Base-by-base conservation (phyloP, 2,888 invertebrate genomes). In the Muscina levida region DNA sequence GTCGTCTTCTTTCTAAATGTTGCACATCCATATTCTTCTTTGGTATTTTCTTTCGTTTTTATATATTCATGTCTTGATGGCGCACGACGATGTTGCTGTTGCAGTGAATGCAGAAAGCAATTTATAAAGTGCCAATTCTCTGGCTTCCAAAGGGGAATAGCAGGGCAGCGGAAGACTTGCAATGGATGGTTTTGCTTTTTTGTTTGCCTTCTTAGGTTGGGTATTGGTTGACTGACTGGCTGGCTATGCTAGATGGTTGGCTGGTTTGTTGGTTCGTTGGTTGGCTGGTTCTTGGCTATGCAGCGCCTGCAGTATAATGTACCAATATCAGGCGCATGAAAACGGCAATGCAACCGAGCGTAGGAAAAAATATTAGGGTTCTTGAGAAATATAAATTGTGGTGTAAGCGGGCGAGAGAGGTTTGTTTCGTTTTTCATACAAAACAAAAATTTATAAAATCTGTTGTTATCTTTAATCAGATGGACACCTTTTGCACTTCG, bases 201-300 rank as follows among this genome's bases (percentile, higher is more conserved):
- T n/a, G n/a, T n/a, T 31, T 31, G 51, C 11, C 51, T 22, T 17
- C 4, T 11, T 48, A 1, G 48, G 74, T 62, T 72, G 72, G 59
- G 3, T 31, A 8, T 8, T 31, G 31, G 31, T 78, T 71, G 73
- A 56, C 53, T 75, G 71, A 56, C 24, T 66, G n/a, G n/a, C n/a
- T n/a, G n/a, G n/a, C 31, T 31, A 31, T 3, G 72, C 56, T 65
- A 65, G 70, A 72, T 79, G 84, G 82, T 78, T 82, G 82, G 83
- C 78, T 83, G 59, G 79, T 82, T 84, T n/a, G n/a, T n/a, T n/a
- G n/a, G n/a, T n/a, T n/a, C n/a, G n/a, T n/a, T n/a, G n/a, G 77
- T 56, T 77, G 82, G 83, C 78, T 83, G 59, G 79, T 82, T 84
- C 68, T 73, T 72, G 77, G 77, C 57, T 70, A 80, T 78, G 79